Conservation (phyloP, 2,888 invertebrate genomes). For the Automeris io region DNA sequence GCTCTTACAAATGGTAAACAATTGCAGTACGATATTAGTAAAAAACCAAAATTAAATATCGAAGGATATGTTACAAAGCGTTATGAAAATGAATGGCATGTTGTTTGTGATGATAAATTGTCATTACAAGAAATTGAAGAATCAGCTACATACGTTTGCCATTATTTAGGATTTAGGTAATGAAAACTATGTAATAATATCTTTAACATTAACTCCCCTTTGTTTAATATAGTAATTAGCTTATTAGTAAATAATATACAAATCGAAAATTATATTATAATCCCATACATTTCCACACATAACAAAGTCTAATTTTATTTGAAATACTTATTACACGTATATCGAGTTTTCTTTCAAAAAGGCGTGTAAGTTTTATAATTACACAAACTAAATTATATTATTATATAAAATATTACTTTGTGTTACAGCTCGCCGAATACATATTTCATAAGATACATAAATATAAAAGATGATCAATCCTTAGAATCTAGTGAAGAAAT, state of each 20-base stretch:
- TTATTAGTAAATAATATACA: too few species aligned
- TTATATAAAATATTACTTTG: too few species aligned
- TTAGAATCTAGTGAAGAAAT: slow-evolving; percentile 20
- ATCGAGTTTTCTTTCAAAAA: too few species aligned
- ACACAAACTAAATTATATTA: too few species aligned
- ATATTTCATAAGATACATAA: slow-evolving; percentile 53
- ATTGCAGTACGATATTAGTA: slow-evolving; percentile 77
- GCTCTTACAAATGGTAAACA: slow-evolving; percentile 81
- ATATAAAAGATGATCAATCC: slow-evolving; percentile 43
- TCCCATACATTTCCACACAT: background rate
- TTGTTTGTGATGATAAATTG: slow-evolving; percentile 77
- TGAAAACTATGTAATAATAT: too few species aligned
- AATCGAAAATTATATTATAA: too few species aligned
- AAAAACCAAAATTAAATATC: slow-evolving; percentile 75
- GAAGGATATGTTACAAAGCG: slow-evolving; percentile 81
- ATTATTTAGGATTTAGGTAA: slow-evolving; percentile 81
- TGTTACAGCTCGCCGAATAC: slow-evolving; percentile 53
- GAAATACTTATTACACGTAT: slow-evolving; percentile 6
- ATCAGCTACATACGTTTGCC: slow-evolving; percentile 78
- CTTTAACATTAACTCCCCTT: too few species aligned
- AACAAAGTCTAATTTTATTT: background rate
- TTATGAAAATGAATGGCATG: slow-evolving; percentile 79
- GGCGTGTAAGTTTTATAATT: too few species aligned
- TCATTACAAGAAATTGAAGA: slow-evolving; percentile 55
- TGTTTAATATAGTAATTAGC: too few species aligned